Evolutionary conservation across 2,113 vertebrate genomes (phyloP), one percentile per base, ranked within the genome.

Genomic region (Centropus bengalensis): DNA sequence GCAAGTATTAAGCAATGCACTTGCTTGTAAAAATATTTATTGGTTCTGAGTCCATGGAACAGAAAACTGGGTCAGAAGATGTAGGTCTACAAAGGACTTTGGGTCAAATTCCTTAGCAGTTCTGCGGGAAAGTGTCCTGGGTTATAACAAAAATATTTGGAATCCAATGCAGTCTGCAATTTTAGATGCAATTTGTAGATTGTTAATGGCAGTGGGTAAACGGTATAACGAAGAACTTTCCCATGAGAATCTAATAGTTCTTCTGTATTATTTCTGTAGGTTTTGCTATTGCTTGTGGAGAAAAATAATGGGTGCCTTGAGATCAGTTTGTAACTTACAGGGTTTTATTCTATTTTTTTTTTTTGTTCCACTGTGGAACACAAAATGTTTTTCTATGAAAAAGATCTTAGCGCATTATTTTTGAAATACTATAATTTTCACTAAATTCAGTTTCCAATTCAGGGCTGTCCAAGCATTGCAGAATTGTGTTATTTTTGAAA

Each of bases 401-500:
- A 97, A 97, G 97, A 98, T 98, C 98, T 97, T 97, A 97, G 95
- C 45, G 85, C 96, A 70, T 98, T 97, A 97, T 97, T 98, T 98
- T 97, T 97, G 89, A 98, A 98, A 97, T 98, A 94, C 98, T 98
- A 96, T 98, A 98, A 98, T 98, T 98, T 98, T 97, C 97, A 96
- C 97, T 96, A 91, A 97, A 98, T 91, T 98, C 96, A 81, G 94
- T 97, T 98, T 98, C 97, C 98, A 98, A 86, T 86, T 94, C 69
- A 67, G 68, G 96, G 67, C 73, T 93, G 87, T 97, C 97, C 97
- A 98, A 98, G 97, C 68, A 94, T 96, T 95, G 96, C 94, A 97
- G 97, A 96, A 97, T 95, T 91, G 96, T 97, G 97, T 98, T 98
- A 97, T 97, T 98, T 97, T 97, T 98, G 97, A 98, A 97, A 96